phyloP scores from a whole-genome alignment of 2,888 invertebrate genomes.

The Gisinianus flammeolus region DNA sequence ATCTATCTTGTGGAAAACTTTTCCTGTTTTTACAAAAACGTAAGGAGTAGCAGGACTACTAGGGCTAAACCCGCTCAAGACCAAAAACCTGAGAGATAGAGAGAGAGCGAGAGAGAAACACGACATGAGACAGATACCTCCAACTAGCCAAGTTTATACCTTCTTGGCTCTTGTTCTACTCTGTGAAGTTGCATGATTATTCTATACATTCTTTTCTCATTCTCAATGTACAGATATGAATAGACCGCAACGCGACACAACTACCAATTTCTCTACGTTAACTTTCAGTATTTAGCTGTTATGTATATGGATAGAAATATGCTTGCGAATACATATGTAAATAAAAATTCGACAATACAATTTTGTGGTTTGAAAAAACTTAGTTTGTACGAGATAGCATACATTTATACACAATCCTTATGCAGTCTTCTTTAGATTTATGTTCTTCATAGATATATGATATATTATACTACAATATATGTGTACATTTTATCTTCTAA shows the following conservation, averaged over 20 bases:
- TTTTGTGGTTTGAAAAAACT: too few relatives aligned
- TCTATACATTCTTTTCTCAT: neutral
- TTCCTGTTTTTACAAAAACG: neutral
- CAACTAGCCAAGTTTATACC: neutral
- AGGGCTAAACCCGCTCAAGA: neutral
- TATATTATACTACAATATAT: too few relatives aligned
- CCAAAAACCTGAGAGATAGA: neutral
- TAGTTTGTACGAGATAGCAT: too few relatives aligned
- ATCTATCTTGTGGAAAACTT: constrained; percentile 28
- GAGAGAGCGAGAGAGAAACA: neutral
- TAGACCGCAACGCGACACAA: neutral
- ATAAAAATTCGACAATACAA: too few relatives aligned
- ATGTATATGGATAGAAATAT: too few relatives aligned
- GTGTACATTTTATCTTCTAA: neutral
- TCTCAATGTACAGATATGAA: neutral
- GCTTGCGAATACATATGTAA: too few relatives aligned
- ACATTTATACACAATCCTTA: too few relatives aligned
- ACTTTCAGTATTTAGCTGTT: neutral
- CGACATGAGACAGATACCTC: neutral
- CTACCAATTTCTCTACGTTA: neutral
- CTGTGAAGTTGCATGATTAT: neutral
- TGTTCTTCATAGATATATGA: too few relatives aligned
- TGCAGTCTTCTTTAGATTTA: neutral
- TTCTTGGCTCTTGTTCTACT: neutral
- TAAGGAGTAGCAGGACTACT: too few relatives aligned